Conservation (phyloP, 1,140 invertebrate species). For the Episyrphus balteatus region DNA sequence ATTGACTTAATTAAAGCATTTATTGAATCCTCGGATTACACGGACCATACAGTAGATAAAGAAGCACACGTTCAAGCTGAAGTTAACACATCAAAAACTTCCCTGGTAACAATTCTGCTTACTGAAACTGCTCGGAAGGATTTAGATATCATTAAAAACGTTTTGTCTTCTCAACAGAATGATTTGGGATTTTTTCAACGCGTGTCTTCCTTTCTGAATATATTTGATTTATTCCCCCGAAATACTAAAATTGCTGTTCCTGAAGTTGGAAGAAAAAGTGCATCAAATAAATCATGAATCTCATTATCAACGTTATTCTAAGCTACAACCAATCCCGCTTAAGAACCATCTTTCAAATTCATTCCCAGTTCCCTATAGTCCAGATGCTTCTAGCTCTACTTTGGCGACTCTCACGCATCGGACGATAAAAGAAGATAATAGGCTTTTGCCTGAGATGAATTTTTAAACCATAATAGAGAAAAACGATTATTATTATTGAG, state of each 20-base stretch:
- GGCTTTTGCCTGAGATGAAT: too few species aligned
- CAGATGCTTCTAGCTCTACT: too few species aligned
- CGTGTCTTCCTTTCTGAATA: background rate
- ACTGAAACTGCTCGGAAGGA: background rate
- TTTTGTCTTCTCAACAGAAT: background rate
- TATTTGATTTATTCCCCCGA: constrained; percentile 2
- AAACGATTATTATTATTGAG: too few species aligned
- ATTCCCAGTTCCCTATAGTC: too few species aligned
- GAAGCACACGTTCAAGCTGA: background rate
- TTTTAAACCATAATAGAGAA: too few species aligned
- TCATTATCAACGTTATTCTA: too few species aligned
- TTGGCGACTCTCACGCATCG: too few species aligned
- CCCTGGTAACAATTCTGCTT: background rate
- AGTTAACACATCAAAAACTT: background rate
- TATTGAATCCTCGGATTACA: constrained; percentile 20
- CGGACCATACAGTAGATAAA: constrained; percentile 8
- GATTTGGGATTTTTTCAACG: constrained; percentile 1
- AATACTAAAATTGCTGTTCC: background rate
- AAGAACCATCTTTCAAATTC: too few species aligned
- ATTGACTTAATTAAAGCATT: constrained; percentile 25
- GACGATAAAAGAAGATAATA: too few species aligned
- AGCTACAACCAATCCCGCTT: too few species aligned
- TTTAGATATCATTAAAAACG: background rate
- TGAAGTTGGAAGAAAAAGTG: too few species aligned
- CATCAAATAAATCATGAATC: too few species aligned